A percentile compares a stretch with the other conserved stretches of the same genome.
Evolutionary conservation across 2,797 vertebrate genomes (phyloP).

Genomic region (Brachymystax lenok): DNA sequence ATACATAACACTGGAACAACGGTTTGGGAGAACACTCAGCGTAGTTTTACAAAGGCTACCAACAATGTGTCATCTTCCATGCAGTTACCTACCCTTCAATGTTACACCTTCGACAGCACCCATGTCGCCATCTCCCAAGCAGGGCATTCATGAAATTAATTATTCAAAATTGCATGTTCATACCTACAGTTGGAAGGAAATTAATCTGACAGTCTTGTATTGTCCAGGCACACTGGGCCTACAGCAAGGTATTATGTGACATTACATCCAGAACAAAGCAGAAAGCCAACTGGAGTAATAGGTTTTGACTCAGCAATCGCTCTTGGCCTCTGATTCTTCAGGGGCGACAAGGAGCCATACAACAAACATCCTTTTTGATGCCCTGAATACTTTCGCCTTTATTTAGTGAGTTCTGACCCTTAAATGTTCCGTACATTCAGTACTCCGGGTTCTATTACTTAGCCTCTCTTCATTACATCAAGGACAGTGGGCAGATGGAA

Average conservation of each 20-base stretch:
- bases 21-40: neutral
- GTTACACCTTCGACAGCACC: neutral
- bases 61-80: neutral
- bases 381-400: neutral
- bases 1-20: neutral
- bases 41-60: neutral
- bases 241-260: neutral
- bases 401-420: slow-evolving; percentile 6
- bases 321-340: neutral
- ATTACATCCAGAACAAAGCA: neutral
- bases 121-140: neutral
- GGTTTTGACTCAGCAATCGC: neutral
- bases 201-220: neutral
- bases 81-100: neutral
- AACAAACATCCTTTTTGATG: neutral
- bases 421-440: slow-evolving; percentile 15
- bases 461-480: slow-evolving; percentile 21
- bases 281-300: neutral
- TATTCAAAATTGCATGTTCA: neutral
- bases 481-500: slow-evolving; percentile 53
- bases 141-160: neutral
- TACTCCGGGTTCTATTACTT: slow-evolving; percentile 26
- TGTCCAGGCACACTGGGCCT: neutral
- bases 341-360: neutral
- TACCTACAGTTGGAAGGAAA: neutral